phyloP scores from a whole-genome alignment of 1,140 invertebrate genomes.

The Micrasema minimum region DNA sequence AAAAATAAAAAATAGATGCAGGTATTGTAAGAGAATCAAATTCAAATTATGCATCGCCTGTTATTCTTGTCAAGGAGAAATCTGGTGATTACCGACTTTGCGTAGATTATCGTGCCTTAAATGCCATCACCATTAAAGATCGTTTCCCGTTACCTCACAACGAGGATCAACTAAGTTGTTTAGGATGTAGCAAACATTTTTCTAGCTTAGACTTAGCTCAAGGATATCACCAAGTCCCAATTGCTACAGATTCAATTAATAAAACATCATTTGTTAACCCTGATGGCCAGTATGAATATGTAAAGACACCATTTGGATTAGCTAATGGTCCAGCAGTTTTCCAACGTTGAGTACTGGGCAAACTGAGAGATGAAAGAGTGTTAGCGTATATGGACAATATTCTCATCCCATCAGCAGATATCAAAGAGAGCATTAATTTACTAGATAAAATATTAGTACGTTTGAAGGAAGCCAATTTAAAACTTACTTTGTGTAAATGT shows the following conservation, averaged over 20 bases:
- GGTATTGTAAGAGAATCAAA: constrained; percentile 51
- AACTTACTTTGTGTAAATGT: constrained; percentile 8
- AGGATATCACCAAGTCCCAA: constrained; percentile 48
- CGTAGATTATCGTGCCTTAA: constrained; percentile 56
- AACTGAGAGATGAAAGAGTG: constrained; percentile 1
- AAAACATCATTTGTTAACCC: constrained; percentile 11
- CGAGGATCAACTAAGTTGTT: constrained; percentile 50
- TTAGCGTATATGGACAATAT: constrained; percentile 1
- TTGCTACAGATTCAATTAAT: constrained; percentile 8
- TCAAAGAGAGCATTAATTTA: background rate
- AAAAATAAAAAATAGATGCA: too few relatives aligned
- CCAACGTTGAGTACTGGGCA: background rate
- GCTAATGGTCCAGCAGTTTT: constrained; percentile 4
- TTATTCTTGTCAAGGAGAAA: constrained; percentile 55
- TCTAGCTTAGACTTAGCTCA: constrained; percentile 46
- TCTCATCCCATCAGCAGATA: background rate
- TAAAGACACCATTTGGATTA: constrained; percentile 8
- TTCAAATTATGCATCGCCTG: constrained; percentile 55
- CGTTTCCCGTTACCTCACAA: constrained; percentile 50
- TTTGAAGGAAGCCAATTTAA: background rate
- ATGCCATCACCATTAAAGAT: constrained; percentile 56
- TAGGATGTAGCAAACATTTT: constrained; percentile 37
- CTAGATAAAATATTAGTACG: background rate
- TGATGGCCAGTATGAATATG: background rate
- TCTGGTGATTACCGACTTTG: constrained; percentile 49